These are phyloP conservation scores for Crepidodera aurea DNA, from an alignment of 2,888 invertebrate species.

Conservation along the genomic window DNA sequence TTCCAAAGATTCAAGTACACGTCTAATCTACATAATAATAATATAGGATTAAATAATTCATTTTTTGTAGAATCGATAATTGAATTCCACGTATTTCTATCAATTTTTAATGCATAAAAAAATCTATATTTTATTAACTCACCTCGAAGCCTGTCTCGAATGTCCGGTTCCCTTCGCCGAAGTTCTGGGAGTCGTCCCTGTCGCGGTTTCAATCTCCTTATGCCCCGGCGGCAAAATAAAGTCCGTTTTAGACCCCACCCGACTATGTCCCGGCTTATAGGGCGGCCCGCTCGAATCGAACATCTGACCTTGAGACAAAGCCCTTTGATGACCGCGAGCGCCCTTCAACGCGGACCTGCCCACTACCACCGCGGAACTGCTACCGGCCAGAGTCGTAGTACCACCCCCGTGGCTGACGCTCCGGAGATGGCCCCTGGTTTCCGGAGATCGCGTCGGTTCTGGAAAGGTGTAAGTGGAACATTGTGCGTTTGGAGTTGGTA, in stretches of 20 bases:
- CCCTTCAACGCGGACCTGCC: constrained; percentile 76
- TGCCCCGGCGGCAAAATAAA: constrained; percentile 89
- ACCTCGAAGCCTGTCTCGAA: constrained; percentile 71
- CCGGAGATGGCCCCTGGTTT: constrained; percentile 72
- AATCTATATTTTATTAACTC: too few species aligned
- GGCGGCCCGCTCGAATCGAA: constrained; percentile 63
- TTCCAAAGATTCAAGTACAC: too few species aligned
- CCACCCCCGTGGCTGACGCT: constrained; percentile 85
- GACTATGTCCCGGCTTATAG: constrained; percentile 72
- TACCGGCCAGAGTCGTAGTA: constrained; percentile 60
- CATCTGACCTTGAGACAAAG: constrained; percentile 88
- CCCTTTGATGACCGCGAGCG: constrained; percentile 66
- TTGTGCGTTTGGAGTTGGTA: constrained; percentile 42
- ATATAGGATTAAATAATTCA: too few species aligned
- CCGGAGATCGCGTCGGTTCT: constrained; percentile 52
- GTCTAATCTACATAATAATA: too few species aligned
- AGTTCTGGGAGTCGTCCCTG: constrained; percentile 56
- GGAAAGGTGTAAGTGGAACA: constrained; percentile 61
- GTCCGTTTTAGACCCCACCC: constrained; percentile 86
- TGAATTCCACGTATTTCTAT: too few species aligned
- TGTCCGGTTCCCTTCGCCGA: constrained; percentile 67
- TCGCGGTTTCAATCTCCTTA: constrained; percentile 67
- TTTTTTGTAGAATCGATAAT: too few species aligned
- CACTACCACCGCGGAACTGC: constrained; percentile 55
- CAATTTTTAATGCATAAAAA: too few species aligned